phyloP scores from a whole-genome alignment of 2,888 invertebrate species.

The Osmoderma eremita region DNA sequence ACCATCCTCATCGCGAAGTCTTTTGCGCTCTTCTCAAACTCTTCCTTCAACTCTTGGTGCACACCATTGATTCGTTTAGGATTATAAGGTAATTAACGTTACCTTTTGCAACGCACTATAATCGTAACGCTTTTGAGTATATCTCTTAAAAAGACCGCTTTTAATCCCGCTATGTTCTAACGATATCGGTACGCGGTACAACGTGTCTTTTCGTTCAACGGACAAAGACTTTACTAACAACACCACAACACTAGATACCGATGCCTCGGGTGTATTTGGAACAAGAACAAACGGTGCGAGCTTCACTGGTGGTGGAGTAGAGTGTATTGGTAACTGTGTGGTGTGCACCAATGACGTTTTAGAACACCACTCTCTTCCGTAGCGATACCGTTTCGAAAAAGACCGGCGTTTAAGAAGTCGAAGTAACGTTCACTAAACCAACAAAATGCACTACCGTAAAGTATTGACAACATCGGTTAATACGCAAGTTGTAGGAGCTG shows the following conservation, averaged over 20 bases:
- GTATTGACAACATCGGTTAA: too few relatives aligned
- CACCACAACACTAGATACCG: neutral
- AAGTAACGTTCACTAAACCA: slow-evolving; percentile 3
- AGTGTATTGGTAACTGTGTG: neutral
- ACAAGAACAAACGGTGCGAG: slow-evolving; percentile 16
- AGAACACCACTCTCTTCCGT: slow-evolving; percentile 12
- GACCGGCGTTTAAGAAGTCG: neutral
- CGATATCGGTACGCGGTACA: slow-evolving; percentile 1
- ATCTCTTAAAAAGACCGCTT: slow-evolving; percentile 17
- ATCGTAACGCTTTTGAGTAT: slow-evolving; percentile 23
- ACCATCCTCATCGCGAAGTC: slow-evolving; percentile 15
- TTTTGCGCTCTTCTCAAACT: neutral
- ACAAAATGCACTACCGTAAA: too few relatives aligned
- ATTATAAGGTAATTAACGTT: too few relatives aligned
- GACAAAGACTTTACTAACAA: slow-evolving; percentile 12
- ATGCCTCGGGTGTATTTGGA: neutral
- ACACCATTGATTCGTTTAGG: slow-evolving; percentile 24
- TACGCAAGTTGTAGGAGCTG: too few relatives aligned
- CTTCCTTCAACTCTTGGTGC: neutral
- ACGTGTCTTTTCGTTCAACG: slow-evolving; percentile 11
- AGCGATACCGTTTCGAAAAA: neutral
- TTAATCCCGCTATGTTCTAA: slow-evolving; percentile 27
- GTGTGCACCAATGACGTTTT: slow-evolving; percentile 13
- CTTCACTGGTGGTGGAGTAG: slow-evolving; percentile 6
- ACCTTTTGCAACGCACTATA: slow-evolving; percentile 11